These are phyloP conservation scores for Lampris incognitus DNA, from an alignment of 2,113 vertebrate genomes.

Conservation along the genomic window DNA sequence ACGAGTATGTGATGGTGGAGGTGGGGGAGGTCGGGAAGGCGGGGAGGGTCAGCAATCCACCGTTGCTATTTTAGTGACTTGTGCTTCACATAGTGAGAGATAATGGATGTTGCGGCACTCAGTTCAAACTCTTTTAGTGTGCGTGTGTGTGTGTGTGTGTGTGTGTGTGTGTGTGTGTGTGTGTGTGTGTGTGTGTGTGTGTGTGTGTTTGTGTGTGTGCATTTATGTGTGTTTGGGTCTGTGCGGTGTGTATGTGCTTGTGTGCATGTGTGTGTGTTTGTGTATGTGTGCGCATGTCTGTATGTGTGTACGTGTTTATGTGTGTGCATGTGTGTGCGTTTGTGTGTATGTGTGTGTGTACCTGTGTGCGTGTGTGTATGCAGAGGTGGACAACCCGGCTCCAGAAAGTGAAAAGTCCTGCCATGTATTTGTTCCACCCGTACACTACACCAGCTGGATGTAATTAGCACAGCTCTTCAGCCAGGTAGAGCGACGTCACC, in stretches of 20 bases:
- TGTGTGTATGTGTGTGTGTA: too few species aligned
- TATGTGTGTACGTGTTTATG: neutral
- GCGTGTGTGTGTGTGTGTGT: conserved; percentile 26
- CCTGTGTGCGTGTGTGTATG: too few species aligned
- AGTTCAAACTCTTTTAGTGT: conserved; percentile 46
- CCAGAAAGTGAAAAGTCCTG: too few species aligned
- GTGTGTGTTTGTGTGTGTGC: neutral
- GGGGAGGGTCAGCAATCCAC: conserved; percentile 49
- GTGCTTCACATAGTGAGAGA: conserved; percentile 43
- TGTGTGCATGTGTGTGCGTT: neutral
- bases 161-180: conserved; percentile 14
- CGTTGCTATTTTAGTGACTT: conserved; percentile 53
- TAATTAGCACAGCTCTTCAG: too few species aligned
- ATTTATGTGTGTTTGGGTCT: neutral
- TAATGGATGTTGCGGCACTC: conserved; percentile 57
- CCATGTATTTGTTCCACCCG: too few species aligned
- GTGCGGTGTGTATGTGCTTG: too few species aligned
- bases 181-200: conserved; percentile 1
- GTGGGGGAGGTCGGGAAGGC: conserved; percentile 34
- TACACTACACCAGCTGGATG: too few species aligned
- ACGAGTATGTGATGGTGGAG: conserved; percentile 53
- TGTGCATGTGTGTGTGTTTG: too few species aligned
- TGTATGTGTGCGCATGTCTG: too few species aligned
- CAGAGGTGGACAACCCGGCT: too few species aligned
- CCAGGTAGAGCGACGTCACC: too few species aligned